phyloP scores from a whole-genome alignment of 2,888 invertebrate genomes.

The Hirtodrosophila duncani region DNA sequence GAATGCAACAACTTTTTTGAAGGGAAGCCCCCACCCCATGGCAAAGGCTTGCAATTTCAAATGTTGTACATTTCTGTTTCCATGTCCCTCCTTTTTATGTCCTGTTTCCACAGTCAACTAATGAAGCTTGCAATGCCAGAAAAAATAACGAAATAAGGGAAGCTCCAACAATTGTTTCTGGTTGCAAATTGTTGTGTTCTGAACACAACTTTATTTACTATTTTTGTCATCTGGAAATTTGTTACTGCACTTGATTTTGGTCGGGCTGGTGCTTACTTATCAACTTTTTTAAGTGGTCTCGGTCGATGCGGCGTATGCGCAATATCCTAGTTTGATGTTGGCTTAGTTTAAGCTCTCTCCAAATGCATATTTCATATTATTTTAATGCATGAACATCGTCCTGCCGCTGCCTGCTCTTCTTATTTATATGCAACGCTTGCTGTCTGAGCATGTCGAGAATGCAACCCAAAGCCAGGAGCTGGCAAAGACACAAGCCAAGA shows the following conservation, averaged over 20 bases:
- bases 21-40: no score
- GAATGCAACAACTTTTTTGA: no score
- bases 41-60: no score
- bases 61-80: no score
- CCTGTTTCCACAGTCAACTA: conserved; percentile 40
- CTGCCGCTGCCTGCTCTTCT: background rate
- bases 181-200: background rate
- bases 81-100: no score
- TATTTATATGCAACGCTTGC: conserved; percentile 11
- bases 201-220: no score
- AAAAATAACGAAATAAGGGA: conserved; percentile 9
- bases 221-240: no score
- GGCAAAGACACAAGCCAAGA: no score
- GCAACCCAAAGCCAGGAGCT: conserved; percentile 17
- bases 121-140: conserved; percentile 55
- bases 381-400: no score
- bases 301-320: conserved; percentile 37
- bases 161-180: background rate
- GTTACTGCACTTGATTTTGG: no score
- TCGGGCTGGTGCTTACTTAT: no score
- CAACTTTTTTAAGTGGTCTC: no score
- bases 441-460: conserved; percentile 33
- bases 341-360: conserved; percentile 41
- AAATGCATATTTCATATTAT: conserved; percentile 55
- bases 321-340: conserved; percentile 43